Evolutionary conservation across 2,888 invertebrate species (phyloP).

Genomic region (Agriopis marginaria): DNA sequence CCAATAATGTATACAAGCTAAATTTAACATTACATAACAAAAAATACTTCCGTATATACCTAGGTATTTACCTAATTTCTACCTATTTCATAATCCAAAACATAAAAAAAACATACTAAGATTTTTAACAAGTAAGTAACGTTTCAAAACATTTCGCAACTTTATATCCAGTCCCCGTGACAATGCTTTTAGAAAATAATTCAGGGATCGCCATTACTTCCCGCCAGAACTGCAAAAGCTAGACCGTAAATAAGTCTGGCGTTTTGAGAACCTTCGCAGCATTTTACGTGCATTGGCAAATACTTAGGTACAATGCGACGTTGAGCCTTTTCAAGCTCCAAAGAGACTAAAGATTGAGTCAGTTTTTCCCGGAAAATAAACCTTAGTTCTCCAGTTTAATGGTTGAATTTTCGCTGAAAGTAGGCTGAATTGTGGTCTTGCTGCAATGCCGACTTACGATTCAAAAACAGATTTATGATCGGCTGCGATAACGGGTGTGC

Average conservation of each 20-base stretch:
- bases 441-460: slow-evolving; percentile 81
- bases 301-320: slow-evolving; percentile 84
- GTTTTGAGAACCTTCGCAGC: slow-evolving; percentile 80
- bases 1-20: too few species aligned
- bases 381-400: slow-evolving; percentile 67
- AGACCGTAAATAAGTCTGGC: slow-evolving; percentile 82
- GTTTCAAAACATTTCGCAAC: slow-evolving; percentile 1
- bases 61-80: too few species aligned
- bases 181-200: slow-evolving; percentile 40
- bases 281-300: slow-evolving; percentile 85
- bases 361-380: slow-evolving; percentile 65
- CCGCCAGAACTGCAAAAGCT: slow-evolving; percentile 55
- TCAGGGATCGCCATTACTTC: slow-evolving; percentile 53
- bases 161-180: slow-evolving; percentile 8
- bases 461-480: slow-evolving; percentile 86
- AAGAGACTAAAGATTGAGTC: slow-evolving; percentile 70
- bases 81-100: too few species aligned
- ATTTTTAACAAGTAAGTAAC: neutral
- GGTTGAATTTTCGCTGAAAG: slow-evolving; percentile 65
- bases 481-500: slow-evolving; percentile 83
- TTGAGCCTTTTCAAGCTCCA: slow-evolving; percentile 69
- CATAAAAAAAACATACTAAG: too few species aligned
- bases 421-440: slow-evolving; percentile 63
- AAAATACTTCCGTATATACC: too few species aligned
- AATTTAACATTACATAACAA: too few species aligned